Evolutionary conservation across 2,888 invertebrate species (phyloP).

Genomic region (Lithophane ornitopus): DNA sequence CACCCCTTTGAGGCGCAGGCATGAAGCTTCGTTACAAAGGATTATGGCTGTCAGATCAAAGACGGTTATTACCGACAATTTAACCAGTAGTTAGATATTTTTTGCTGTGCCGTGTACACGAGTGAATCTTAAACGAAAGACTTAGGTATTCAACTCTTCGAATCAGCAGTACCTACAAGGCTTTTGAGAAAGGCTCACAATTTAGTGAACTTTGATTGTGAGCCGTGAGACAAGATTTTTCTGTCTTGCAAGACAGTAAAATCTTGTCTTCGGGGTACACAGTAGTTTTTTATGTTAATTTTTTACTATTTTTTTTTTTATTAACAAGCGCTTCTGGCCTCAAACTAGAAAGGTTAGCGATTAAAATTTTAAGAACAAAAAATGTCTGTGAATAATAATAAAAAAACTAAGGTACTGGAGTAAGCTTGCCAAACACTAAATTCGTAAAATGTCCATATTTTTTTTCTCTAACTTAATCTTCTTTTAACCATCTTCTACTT

Average conservation of each 20-base stretch:
- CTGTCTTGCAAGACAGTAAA: not conserved
- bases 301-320: no score
- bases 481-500: not conserved
- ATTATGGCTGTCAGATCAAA: constrained; percentile 46
- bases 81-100: constrained; percentile 18
- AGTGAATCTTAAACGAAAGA: not conserved
- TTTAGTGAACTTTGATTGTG: no score
- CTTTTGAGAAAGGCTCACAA: not conserved
- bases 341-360: no score
- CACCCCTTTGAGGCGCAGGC: constrained; percentile 41
- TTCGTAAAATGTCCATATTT: no score
- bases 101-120: not conserved
- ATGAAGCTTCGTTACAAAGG: constrained; percentile 32
- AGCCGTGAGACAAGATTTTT: no score
- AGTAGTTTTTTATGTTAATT: no score
- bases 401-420: no score
- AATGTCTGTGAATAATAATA: no score
- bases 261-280: no score
- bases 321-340: no score
- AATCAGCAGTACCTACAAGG: not conserved
- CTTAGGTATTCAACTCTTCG: not conserved
- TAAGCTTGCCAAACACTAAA: not conserved
- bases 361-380: no score
- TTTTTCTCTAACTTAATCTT: not conserved
- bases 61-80: constrained; percentile 37